Evolutionary conservation across 2,888 invertebrate genomes (phyloP).

Genomic region (Meganola albula): DNA sequence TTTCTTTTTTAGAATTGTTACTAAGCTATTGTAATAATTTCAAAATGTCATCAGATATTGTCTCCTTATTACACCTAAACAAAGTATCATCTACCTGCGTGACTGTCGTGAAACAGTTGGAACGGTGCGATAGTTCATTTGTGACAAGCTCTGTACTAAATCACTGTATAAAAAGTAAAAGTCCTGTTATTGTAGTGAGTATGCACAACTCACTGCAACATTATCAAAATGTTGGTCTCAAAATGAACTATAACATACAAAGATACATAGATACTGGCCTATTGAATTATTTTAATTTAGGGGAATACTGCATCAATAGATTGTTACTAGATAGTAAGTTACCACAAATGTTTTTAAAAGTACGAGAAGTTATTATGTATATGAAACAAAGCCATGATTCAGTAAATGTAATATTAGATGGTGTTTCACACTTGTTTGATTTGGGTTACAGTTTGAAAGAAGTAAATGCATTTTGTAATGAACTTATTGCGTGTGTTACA

Average conservation of each 20-base stretch:
- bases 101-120: conserved; percentile 82
- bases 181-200: conserved; percentile 79
- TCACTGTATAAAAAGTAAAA: conserved; percentile 78
- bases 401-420: conserved; percentile 82
- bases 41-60: conserved; percentile 80
- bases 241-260: conserved; percentile 84
- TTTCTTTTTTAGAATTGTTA: background rate
- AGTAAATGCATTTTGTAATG: conserved; percentile 69
- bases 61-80: conserved; percentile 81
- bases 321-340: conserved; percentile 42
- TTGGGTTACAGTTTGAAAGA: conserved; percentile 74
- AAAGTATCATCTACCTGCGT: conserved; percentile 73
- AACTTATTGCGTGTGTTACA: conserved; percentile 54
- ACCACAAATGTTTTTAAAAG: conserved; percentile 51
- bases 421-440: conserved; percentile 84
- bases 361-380: conserved; percentile 53
- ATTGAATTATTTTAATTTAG: conserved; percentile 49
- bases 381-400: conserved; percentile 50
- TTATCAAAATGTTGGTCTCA: conserved; percentile 85
- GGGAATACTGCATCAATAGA: conserved; percentile 39
- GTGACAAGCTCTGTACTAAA: conserved; percentile 81
- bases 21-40: too few relatives aligned
- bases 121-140: conserved; percentile 84
- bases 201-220: conserved; percentile 84
- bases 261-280: conserved; percentile 55